Base-by-base conservation (phyloP, 2,888 invertebrate species). In the Hypomecis punctinalis region DNA sequence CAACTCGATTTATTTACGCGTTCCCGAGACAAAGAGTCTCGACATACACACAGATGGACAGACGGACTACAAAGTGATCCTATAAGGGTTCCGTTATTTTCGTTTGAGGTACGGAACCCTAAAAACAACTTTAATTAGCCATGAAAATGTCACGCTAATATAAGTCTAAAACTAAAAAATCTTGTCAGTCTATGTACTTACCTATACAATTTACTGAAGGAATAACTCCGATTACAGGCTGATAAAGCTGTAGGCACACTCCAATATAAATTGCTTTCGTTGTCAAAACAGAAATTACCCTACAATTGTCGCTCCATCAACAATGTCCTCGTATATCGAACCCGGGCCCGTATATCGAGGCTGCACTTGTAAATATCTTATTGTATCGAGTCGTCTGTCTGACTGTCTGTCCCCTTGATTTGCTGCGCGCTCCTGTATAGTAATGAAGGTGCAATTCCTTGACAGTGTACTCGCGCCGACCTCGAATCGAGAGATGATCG, bases 331-430 rank as follows among this genome's bases (percentile, higher is more conserved):
- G 77, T 80, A 80, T 80, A 82, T 79, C 78, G 76, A 54, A 57
- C 66, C 46, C 47, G 11, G 43, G 42, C 72, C 73, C 79, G 69
- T 66, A 70, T 67, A 73, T 77, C 77, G 75, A 73, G 63, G 10
- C 59, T 74, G 69, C 76, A 77, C 85, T 89, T 89, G 88, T 89
- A 87, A 89, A 88, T 89, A 88, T 84, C 78, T 85, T 84, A 88
- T 88, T 88, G 87, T 87, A 82, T 79, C 82, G 79, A 74, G 71
- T 83, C 84, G 87, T 85, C 85, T 81, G 86, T 88, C 86, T 77
- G 85, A 84, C 82, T 78, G 86, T 84, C 88, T 78, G 82, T 77
- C 78, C 70, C 70, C 75, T 81, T 89, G 88, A 88, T 89, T 88
- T 88, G 89, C 86, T 77, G 77, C 78, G 77, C 75, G 87, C 88